Conservation (phyloP, 2,888 invertebrate genomes). For the Elegia similella region DNA sequence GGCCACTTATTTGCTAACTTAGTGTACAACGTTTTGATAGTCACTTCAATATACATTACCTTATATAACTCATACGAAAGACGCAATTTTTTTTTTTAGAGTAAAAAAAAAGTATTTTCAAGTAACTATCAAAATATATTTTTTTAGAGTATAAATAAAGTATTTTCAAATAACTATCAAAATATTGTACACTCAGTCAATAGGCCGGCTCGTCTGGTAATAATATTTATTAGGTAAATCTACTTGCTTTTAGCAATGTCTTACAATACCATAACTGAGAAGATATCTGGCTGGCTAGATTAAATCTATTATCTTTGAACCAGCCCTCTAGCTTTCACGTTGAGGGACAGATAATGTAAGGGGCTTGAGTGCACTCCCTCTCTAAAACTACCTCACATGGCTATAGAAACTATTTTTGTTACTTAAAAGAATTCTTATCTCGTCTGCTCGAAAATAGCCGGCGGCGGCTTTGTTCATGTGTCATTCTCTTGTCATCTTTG, state of each 20-base stretch:
- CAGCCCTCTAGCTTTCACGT: background rate
- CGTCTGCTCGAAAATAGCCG: slow-evolving; percentile 19
- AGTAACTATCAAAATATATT: no score
- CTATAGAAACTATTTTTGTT: slow-evolving; percentile 27
- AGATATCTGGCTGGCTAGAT: background rate
- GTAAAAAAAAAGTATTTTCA: no score
- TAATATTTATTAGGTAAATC: no score
- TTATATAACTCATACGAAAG: no score
- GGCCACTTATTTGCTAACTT: no score
- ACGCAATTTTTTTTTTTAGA: no score
- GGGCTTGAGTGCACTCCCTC: background rate
- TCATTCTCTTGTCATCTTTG: background rate
- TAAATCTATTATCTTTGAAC: slow-evolving; percentile 1
- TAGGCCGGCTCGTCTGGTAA: no score
- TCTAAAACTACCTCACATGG: background rate
- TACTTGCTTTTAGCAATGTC: background rate
- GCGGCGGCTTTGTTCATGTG: background rate
- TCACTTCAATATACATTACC: no score
- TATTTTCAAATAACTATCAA: no score
- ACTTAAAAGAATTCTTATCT: slow-evolving; percentile 22
- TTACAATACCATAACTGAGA: background rate
- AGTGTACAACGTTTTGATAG: no score
- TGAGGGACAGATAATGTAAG: background rate
- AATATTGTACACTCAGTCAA: no score
- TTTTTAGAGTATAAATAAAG: no score